phyloP scores from a whole-genome alignment of 2,113 vertebrate species.

The Eretmochelys imbricata region DNA sequence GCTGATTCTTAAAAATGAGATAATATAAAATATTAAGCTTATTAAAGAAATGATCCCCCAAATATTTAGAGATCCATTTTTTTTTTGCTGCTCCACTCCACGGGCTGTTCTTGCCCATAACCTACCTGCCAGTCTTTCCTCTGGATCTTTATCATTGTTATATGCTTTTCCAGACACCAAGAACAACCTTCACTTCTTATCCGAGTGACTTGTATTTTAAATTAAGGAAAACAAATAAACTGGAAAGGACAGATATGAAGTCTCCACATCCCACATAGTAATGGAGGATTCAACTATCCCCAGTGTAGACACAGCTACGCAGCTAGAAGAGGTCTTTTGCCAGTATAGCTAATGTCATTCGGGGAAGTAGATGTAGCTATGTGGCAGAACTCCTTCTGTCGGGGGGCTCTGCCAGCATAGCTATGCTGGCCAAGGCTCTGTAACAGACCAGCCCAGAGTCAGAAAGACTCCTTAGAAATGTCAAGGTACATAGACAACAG shows the following conservation, averaged over 20 bases:
- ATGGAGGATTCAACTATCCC: neutral
- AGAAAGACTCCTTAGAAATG: fast-evolving
- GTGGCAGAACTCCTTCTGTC: neutral
- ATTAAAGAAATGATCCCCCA: neutral
- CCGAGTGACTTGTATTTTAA: neutral
- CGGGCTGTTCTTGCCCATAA: neutral
- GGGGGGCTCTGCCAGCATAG: neutral
- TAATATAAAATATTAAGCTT: slow-evolving; percentile 23
- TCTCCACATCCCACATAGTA: neutral
- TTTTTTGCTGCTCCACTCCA: neutral
- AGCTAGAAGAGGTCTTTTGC: neutral
- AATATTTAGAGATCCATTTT: neutral
- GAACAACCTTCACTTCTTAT: neutral
- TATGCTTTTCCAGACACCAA: neutral
- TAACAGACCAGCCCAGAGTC: neutral
- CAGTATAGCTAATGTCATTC: neutral
- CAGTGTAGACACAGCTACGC: neutral
- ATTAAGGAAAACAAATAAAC: neutral
- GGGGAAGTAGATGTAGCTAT: neutral
- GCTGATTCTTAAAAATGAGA: neutral
- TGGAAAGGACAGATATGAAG: neutral
- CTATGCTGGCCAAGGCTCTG: neutral
- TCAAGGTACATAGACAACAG: fast-evolving
- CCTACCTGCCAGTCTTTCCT: neutral
- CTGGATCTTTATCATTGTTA: neutral